Percentiles rank a stretch among this genome's conserved stretches.
phyloP scores from a whole-genome alignment of 2,113 vertebrate species.

The Falco punctatus region DNA sequence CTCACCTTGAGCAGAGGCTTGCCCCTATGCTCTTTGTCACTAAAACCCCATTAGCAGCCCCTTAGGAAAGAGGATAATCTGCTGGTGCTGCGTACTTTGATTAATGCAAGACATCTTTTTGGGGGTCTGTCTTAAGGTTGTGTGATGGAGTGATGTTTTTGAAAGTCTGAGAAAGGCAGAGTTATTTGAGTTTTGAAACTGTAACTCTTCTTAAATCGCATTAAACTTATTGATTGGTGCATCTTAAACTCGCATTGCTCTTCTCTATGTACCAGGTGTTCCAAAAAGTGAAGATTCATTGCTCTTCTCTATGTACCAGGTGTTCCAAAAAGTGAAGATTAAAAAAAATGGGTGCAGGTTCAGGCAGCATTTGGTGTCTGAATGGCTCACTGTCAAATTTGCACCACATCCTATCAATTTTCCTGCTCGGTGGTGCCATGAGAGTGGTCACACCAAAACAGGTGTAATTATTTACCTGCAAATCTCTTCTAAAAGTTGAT shows the following conservation, averaged over 20 bases:
- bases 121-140: neutral
- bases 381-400: neutral
- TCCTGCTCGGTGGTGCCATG: neutral
- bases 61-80: neutral
- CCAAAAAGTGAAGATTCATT: neutral
- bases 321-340: neutral
- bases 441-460: neutral
- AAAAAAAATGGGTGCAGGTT: neutral
- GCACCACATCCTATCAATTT: neutral
- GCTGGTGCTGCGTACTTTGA: neutral
- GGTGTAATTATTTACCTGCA: neutral
- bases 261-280: neutral
- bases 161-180: neutral
- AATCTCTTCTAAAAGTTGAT: neutral
- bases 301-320: neutral
- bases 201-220: neutral
- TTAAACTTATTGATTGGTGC: neutral
- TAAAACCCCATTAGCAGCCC: neutral
- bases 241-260: neutral
- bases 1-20: neutral
- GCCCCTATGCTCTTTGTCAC: accelerated
- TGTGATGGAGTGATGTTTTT: neutral
- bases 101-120: neutral
- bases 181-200: neutral
- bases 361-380: neutral